These are phyloP conservation scores for Carassius gibelio DNA, from an alignment of 2,113 vertebrate species.

Conservation along the genomic window DNA sequence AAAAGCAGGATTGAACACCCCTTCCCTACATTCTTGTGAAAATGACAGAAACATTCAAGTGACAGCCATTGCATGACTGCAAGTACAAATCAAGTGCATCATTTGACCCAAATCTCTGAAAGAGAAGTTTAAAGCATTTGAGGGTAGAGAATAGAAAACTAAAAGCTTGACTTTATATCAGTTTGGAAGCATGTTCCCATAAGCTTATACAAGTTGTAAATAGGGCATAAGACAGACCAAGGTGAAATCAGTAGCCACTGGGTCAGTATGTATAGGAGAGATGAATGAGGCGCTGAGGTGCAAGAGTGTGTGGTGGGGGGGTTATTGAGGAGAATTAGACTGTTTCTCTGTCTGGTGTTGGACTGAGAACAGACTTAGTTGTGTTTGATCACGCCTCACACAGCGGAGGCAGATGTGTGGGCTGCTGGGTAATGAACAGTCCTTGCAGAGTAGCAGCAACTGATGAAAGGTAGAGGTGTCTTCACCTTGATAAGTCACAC, in stretches of 20 bases:
- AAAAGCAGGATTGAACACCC: neutral
- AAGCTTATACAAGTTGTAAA: neutral
- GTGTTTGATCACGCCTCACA: constrained; percentile 33
- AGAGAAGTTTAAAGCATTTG: neutral
- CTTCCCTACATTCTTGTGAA: neutral
- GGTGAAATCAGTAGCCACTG: neutral
- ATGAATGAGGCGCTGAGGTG: neutral
- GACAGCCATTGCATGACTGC: neutral
- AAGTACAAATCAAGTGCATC: neutral
- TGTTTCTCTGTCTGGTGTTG: constrained; percentile 25
- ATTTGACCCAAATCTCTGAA: neutral
- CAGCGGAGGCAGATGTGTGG: constrained; percentile 35
- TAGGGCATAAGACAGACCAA: neutral
- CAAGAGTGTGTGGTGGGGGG: neutral
- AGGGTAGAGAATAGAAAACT: neutral
- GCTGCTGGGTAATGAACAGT: constrained; percentile 32
- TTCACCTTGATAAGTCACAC: constrained; percentile 47
- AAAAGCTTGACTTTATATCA: neutral
- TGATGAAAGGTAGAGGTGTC: constrained; percentile 43
- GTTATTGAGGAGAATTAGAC: neutral
- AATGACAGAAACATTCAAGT: neutral
- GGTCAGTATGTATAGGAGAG: neutral
- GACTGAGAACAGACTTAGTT: constrained; percentile 30
- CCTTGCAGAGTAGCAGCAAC: neutral
- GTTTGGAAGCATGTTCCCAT: neutral